These are phyloP conservation scores for Oreortyx pictus DNA, from an alignment of 2,797 vertebrate genomes.

Conservation along the genomic window DNA sequence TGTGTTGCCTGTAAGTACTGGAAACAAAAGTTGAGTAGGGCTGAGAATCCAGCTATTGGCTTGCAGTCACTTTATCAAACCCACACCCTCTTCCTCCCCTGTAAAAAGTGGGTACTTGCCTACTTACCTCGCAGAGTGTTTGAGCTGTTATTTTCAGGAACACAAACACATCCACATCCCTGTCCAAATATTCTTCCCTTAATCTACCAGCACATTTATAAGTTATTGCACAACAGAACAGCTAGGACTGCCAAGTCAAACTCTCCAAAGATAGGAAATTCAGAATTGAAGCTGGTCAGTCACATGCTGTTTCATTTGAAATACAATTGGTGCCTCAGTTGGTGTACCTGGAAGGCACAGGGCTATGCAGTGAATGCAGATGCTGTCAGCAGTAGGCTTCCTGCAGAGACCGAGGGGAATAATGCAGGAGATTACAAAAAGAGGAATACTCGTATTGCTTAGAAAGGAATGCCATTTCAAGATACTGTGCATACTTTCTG, in stretches of 20 bases:
- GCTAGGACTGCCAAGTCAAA: slow-evolving; percentile 1
- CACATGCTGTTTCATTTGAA: not conserved
- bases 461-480: not conserved
- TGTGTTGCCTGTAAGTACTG: not conserved
- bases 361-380: slow-evolving; percentile 12
- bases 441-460: not conserved
- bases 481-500: not conserved
- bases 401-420: not conserved
- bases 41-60: not conserved
- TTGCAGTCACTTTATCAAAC: not conserved
- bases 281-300: slow-evolving; percentile 24
- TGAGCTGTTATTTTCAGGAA: not conserved
- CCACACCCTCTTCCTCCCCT: not conserved
- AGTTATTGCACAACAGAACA: slow-evolving; percentile 2
- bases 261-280: not conserved
- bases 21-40: not conserved
- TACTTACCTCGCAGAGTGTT: not conserved
- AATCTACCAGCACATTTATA: not conserved
- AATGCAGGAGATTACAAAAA: not conserved
- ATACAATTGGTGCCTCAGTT: not conserved
- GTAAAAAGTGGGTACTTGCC: not conserved
- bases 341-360: not conserved
- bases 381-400: not conserved
- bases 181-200: slow-evolving; percentile 12
- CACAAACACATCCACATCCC: not conserved